phyloP scores from a whole-genome alignment of 2,797 vertebrate species.

The Falco biarmicus region DNA sequence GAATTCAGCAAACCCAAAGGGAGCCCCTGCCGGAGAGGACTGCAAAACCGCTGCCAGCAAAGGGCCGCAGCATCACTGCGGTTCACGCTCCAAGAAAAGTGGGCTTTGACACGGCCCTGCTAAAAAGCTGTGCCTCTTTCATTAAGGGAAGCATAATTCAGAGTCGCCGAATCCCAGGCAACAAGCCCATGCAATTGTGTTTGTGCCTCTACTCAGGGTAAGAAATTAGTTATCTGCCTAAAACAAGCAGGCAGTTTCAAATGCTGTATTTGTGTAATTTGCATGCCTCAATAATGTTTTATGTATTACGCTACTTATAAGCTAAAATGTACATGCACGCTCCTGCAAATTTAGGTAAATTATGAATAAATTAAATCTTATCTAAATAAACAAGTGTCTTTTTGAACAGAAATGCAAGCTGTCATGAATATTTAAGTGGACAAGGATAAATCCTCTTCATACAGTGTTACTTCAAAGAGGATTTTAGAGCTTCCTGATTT shows the following conservation, averaged over 20 bases:
- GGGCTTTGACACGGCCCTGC: neutral
- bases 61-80: neutral
- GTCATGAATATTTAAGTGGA: slow-evolving; percentile 85
- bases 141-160: slow-evolving; percentile 25
- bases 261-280: slow-evolving; percentile 72
- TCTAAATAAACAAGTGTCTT: slow-evolving; percentile 87
- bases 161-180: slow-evolving; percentile 51
- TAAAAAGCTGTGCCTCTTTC: slow-evolving; percentile 26
- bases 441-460: slow-evolving; percentile 75
- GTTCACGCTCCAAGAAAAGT: neutral
- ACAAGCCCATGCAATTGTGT: slow-evolving; percentile 55
- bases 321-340: slow-evolving; percentile 80
- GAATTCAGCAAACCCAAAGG: neutral
- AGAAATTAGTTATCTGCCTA: slow-evolving; percentile 75
- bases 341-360: slow-evolving; percentile 84
- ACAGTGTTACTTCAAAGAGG: slow-evolving; percentile 72
- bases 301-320: slow-evolving; percentile 77
- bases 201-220: slow-evolving; percentile 60
- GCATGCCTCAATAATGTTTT: slow-evolving; percentile 80
- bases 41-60: neutral
- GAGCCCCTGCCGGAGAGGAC: neutral
- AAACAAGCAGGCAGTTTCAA: slow-evolving; percentile 73
- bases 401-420: slow-evolving; percentile 79
- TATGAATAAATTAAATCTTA: slow-evolving; percentile 88
- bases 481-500: slow-evolving; percentile 68